A percentile compares a stretch with the other conserved stretches of the same genome.
Conservation (phyloP, 2,113 vertebrate genomes). For the Corythaeola cristata region DNA sequence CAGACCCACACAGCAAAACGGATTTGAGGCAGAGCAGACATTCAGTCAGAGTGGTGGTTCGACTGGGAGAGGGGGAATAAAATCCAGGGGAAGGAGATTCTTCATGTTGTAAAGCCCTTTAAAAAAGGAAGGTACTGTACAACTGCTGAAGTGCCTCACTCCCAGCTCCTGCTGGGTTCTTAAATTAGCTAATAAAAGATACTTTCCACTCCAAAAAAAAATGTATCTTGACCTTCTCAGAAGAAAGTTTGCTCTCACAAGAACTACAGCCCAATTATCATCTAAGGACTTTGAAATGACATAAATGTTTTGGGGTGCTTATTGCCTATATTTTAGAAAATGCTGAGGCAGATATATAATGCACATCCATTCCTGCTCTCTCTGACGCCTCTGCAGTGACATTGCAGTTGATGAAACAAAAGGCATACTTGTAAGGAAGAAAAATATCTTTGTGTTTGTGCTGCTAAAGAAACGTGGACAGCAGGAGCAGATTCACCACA, state of each 20-base stretch:
- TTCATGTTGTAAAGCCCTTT: not conserved
- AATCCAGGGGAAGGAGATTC: not conserved
- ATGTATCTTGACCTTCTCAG: not conserved
- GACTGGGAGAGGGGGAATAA: not conserved
- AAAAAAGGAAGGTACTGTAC: not conserved
- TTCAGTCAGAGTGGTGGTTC: not conserved
- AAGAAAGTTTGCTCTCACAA: not conserved
- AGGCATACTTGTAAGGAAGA: not conserved
- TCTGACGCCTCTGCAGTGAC: not conserved
- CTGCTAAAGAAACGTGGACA: not conserved
- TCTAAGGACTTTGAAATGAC: not conserved
- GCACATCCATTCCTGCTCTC: not conserved
- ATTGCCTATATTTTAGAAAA: not conserved
- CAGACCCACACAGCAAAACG: not conserved
- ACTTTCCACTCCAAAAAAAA: not conserved
- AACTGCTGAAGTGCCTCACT: not conserved
- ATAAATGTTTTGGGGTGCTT: not conserved
- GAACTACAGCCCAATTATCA: not conserved
- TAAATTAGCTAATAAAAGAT: not conserved
- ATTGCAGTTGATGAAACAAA: not conserved
- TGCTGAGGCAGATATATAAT: no score
- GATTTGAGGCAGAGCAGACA: not conserved
- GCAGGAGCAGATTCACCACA: not conserved
- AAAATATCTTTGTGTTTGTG: not conserved
- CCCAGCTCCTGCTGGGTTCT: not conserved